Conservation (phyloP, 2,113 vertebrate genomes). For the Megatriorchis doriae region DNA sequence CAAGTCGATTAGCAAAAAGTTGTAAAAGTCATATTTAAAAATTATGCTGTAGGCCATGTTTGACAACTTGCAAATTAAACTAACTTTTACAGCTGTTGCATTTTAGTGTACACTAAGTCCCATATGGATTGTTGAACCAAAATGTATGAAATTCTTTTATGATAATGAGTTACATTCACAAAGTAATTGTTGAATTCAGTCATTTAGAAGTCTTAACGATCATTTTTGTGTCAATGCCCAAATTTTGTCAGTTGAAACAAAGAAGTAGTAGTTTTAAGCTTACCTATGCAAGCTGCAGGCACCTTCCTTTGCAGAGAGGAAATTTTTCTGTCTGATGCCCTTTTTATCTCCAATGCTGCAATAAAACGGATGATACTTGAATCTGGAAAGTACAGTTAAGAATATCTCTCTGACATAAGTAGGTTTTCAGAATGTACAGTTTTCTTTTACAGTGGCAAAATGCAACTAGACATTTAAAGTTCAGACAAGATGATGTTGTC, state of each 20-base stretch:
- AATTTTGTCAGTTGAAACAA: background rate
- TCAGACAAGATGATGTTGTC: background rate
- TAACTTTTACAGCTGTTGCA: background rate
- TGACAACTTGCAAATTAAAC: background rate
- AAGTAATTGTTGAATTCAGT: background rate
- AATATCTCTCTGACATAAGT: background rate
- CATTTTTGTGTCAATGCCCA: background rate
- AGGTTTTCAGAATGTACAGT: background rate
- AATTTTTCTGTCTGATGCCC: background rate
- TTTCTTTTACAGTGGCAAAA: background rate
- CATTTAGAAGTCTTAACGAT: background rate
- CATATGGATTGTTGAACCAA: background rate
- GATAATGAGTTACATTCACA: background rate
- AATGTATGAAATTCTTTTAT: background rate
- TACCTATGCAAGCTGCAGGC: slow-evolving; percentile 21
- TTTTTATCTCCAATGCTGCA: background rate
- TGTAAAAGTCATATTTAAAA: background rate
- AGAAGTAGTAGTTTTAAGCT: background rate
- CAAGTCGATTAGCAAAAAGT: background rate
- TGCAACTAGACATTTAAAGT: background rate
- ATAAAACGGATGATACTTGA: background rate
- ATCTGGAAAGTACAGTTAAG: background rate
- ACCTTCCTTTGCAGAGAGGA: background rate
- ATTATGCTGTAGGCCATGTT: background rate
- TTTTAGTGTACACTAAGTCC: background rate